Evolutionary conservation across 2,113 vertebrate genomes (phyloP).

Genomic region (Xenopus borealis): DNA sequence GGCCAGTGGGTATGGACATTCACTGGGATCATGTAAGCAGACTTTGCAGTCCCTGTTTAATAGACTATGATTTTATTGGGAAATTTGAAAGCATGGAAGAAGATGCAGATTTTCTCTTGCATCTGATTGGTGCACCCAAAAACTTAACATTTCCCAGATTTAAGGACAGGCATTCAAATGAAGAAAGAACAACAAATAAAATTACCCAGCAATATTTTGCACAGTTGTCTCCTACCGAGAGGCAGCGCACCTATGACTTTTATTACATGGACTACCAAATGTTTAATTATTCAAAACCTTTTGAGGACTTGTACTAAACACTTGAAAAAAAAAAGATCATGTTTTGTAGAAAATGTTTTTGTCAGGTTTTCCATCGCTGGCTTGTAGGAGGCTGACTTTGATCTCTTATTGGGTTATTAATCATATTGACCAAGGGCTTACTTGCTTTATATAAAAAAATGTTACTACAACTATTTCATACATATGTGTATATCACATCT

Average conservation of each 20-base stretch:
- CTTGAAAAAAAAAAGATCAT: neutral
- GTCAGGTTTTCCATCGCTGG: neutral
- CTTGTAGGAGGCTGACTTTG: neutral
- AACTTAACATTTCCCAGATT: constrained; percentile 87
- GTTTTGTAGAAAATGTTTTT: neutral
- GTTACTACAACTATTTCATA: no score
- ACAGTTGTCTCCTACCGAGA: constrained; percentile 76
- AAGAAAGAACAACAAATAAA: constrained; percentile 78
- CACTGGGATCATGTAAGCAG: constrained; percentile 90
- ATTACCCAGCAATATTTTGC: constrained; percentile 85
- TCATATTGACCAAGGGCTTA: no score
- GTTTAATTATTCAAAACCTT: constrained; percentile 98
- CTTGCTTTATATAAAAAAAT: no score
- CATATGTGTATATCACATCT: no score
- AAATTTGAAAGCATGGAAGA: constrained; percentile 94
- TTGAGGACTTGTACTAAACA: constrained; percentile 84
- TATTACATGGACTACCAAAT: constrained; percentile 97
- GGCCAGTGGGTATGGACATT: constrained; percentile 95
- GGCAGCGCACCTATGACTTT: constrained; percentile 87
- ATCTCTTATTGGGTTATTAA: no score
- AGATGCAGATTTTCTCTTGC: constrained; percentile 86
- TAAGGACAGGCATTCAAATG: constrained; percentile 86
- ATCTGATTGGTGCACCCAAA: constrained; percentile 72
- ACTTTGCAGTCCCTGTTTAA: constrained; percentile 90
- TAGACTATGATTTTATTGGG: constrained; percentile 91